A percentile compares a stretch with the other conserved stretches of the same genome.
Conservation (phyloP, 2,113 vertebrate species). For the Triplophysa rosa region DNA sequence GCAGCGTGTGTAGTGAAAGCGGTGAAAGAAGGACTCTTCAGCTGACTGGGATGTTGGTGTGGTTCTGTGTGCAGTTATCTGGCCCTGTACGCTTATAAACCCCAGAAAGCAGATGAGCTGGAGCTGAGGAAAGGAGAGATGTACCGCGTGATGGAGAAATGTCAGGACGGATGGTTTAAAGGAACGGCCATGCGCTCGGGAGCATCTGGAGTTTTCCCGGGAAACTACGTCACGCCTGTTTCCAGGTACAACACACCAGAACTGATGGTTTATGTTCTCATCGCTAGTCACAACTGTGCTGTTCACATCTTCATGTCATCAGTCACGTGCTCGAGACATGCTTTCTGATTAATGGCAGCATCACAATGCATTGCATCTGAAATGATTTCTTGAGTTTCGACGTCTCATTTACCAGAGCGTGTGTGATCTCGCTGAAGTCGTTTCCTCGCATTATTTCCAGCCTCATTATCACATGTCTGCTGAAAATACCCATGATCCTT, state of each 20-base stretch:
- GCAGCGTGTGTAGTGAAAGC: neutral
- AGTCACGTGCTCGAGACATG: too few relatives aligned
- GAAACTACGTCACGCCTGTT: slow-evolving; percentile 96
- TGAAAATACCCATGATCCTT: neutral
- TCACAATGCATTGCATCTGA: too few relatives aligned
- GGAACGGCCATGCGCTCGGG: slow-evolving; percentile 90
- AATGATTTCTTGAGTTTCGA: too few relatives aligned
- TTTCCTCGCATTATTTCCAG: too few relatives aligned
- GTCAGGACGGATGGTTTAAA: slow-evolving; percentile 98
- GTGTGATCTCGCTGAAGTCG: too few relatives aligned
- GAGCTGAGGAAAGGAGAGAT: slow-evolving; percentile 96
- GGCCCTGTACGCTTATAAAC: slow-evolving; percentile 95
- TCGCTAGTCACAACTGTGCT: too few relatives aligned
- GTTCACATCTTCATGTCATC: too few relatives aligned
- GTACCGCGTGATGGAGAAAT: slow-evolving; percentile 97
- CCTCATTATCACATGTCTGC: neutral
- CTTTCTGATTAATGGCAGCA: too few relatives aligned
- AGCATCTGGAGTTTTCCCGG: slow-evolving; percentile 92
- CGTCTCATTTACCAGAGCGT: too few relatives aligned
- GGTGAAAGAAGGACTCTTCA: too few relatives aligned
- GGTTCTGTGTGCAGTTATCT: slow-evolving; percentile 72
- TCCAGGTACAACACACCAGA: slow-evolving; percentile 78
- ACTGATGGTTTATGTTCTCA: too few relatives aligned
- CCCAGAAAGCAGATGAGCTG: slow-evolving; percentile 95
- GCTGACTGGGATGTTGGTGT: neutral